phyloP scores from a whole-genome alignment of 2,113 vertebrate genomes.

The Aegypius monachus region DNA sequence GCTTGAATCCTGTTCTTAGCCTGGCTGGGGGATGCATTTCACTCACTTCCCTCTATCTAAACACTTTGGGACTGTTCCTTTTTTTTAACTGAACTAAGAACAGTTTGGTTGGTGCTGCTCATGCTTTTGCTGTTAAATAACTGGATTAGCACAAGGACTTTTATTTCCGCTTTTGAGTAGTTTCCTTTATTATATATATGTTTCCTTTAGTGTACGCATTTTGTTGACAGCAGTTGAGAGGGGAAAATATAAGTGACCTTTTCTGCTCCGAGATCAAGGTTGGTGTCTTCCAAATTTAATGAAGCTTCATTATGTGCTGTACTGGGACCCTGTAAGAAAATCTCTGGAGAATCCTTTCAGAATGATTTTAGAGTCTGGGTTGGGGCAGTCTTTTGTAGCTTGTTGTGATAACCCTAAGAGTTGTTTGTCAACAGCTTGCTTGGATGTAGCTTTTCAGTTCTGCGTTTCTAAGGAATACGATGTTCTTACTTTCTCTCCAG shows the following conservation, averaged over 20 bases:
- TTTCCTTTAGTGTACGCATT: background rate
- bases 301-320: background rate
- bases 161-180: background rate
- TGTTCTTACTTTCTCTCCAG: background rate
- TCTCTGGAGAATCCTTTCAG: background rate
- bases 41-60: background rate
- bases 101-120: background rate
- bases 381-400: background rate
- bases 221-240: background rate
- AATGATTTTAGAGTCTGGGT: background rate
- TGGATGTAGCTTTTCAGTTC: background rate
- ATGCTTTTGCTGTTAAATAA: background rate
- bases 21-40: background rate
- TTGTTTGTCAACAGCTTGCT: background rate
- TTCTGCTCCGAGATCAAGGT: background rate
- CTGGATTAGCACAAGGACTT: background rate
- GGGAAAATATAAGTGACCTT: background rate
- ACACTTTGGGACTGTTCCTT: background rate
- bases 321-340: background rate
- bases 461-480: background rate
- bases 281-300: background rate
- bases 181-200: background rate
- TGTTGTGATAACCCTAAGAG: background rate
- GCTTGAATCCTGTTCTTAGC: background rate
- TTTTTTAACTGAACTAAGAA: background rate